Conservation (phyloP, 2,113 vertebrate genomes). For the Motacilla tschutschensis region DNA sequence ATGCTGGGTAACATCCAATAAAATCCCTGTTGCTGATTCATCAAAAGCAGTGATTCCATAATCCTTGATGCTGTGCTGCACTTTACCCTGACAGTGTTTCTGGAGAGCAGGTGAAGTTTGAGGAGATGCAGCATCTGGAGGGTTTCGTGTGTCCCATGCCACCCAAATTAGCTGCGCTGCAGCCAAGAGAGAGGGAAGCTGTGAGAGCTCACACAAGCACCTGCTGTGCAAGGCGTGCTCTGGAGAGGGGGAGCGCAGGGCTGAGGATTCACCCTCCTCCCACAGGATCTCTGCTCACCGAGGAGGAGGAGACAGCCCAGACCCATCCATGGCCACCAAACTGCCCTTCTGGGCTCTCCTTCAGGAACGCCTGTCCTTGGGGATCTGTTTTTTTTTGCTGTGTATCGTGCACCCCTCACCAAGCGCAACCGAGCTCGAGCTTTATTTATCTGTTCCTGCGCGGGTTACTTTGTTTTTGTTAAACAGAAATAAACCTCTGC, state of each 20-base stretch:
- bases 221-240: rapidly evolving
- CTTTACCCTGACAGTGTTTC: neutral
- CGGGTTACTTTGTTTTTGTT: neutral
- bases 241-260: too few species aligned
- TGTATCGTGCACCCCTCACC: neutral
- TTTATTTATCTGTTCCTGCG: neutral
- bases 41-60: rapidly evolving
- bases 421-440: neutral
- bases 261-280: neutral
- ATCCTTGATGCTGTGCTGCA: neutral
- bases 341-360: neutral
- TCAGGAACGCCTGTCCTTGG: neutral
- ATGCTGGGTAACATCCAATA: neutral
- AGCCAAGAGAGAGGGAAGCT: rapidly evolving
- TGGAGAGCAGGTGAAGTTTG: neutral
- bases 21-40: neutral
- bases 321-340: neutral
- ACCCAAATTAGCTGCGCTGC: neutral
- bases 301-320: neutral
- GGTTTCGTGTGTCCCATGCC: neutral
- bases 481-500: neutral
- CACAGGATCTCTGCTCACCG: neutral
- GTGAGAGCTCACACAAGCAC: rapidly evolving
- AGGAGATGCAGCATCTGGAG: neutral
- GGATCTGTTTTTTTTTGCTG: neutral